Percentiles rank a stretch among this genome's conserved stretches.
Conservation (phyloP, 2,113 vertebrate species). For the Sturnus vulgaris region DNA sequence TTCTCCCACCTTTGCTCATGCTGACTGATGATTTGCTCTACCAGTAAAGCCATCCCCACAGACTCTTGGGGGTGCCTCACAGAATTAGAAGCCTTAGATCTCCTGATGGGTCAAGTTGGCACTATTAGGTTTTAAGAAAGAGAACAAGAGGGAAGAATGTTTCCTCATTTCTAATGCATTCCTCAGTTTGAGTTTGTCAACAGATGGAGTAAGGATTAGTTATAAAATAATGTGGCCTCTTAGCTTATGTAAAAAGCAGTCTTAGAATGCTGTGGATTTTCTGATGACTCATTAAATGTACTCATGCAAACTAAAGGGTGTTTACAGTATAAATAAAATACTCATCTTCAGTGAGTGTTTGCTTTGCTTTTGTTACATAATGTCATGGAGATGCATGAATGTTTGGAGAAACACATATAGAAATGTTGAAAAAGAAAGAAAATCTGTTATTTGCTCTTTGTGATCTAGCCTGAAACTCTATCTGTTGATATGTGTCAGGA, state of each 20-base stretch:
- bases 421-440: neutral
- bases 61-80: neutral
- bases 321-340: neutral
- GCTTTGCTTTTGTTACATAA: neutral
- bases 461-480: neutral
- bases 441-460: neutral
- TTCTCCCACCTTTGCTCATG: neutral
- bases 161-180: conserved; percentile 1
- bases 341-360: conserved; percentile 15
- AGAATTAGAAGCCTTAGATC: neutral
- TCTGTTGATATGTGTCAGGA: neutral
- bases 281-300: conserved; percentile 17
- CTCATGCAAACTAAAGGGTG: neutral
- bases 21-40: neutral
- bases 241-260: conserved; percentile 12
- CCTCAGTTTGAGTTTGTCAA: neutral
- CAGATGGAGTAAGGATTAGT: conserved; percentile 46
- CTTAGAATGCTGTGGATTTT: neutral
- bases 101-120: neutral
- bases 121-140: neutral
- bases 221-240: conserved; percentile 25
- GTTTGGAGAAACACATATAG: neutral
- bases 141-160: neutral
- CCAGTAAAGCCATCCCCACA: neutral
- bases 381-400: neutral